Base-by-base conservation (phyloP, 2,888 invertebrate genomes). In the Rhyacophila evoluta region DNA sequence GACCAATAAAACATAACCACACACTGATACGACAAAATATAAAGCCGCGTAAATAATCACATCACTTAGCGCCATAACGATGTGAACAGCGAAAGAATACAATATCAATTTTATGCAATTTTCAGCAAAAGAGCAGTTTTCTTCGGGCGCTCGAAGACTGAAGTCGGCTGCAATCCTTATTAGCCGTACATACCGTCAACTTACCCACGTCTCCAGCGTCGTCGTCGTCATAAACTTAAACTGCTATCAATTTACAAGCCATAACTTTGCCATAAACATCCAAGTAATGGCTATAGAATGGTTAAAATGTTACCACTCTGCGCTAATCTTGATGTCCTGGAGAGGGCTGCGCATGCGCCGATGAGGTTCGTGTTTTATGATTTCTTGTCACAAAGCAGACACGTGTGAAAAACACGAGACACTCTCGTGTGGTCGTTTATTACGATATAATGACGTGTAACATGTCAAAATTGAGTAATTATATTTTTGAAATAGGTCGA, bases 191-290 rank as follows among this genome's bases (percentile, higher is more conserved):
- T n/a, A n/a, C n/a, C n/a, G n/a, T n/a, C n/a, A n/a, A n/a, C n/a
- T n/a, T n/a, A 28, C 72, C 73, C 12, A 12, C 39, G 70, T 72
- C 68, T 74, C 71, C 36, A 37, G 67, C 55, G 37, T 28, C 73
- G 69, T 11, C 36, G 39, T 36, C 36, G 55, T 74, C 72, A 78
- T 81, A 81, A 81, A 81, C 78, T 74, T 79, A 81, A 81, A 81
- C 79, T 75, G 79, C 81, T 76, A 79, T 81, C 81, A 81, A 81
- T 81, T 81, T 81, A 81, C 81, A 81, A 79, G 81, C 79, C 79
- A 79, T 81, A 81, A 81, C 81, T 79, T 73, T 39, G 71, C 78
- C 74, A 69, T 78, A 75, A 81, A 81, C 79, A 76, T 72, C 70
- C 55, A 70, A 74, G 78, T 81, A 78, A 76, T 68, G 78, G 75